These are phyloP conservation scores for Glaucomys volans DNA, from an alignment of 2,113 vertebrate species.

Conservation along the genomic window DNA sequence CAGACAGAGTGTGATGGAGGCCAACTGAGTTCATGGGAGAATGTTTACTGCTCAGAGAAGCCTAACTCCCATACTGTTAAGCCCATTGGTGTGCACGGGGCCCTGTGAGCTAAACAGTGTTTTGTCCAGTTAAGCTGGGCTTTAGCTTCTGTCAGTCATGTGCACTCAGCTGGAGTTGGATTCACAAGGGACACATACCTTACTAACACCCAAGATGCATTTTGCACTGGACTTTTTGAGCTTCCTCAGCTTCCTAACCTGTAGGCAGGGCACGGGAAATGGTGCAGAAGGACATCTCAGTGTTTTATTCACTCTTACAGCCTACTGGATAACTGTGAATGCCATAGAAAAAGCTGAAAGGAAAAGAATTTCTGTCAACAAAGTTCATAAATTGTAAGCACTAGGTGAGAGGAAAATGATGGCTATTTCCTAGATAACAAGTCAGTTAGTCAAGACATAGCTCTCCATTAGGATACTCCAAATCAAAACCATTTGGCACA, in stretches of 20 bases:
- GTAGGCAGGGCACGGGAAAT: neutral
- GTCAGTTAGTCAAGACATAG: neutral
- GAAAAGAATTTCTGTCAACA: neutral
- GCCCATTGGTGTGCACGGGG: no score
- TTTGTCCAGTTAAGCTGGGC: neutral
- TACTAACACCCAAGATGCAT: neutral
- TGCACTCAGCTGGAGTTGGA: neutral
- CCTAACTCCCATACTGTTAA: neutral
- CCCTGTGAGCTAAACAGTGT: no score
- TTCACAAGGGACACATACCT: no score
- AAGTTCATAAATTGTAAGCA: neutral
- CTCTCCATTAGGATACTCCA: neutral
- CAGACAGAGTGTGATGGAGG: neutral
- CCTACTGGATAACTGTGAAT: neutral
- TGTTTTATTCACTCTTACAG: neutral
- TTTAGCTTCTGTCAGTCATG: no score
- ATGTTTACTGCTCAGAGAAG: neutral
- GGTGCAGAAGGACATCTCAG: neutral
- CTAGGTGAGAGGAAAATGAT: neutral
- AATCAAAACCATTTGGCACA: neutral
- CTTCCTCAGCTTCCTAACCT: neutral
- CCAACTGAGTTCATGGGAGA: neutral
- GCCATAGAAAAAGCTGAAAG: neutral
- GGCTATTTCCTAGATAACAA: neutral
- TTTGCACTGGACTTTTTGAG: neutral